Percentiles rank a stretch among this genome's conserved stretches.
phyloP scores from a whole-genome alignment of 2,113 vertebrate species.

The Tinamus guttatus region DNA sequence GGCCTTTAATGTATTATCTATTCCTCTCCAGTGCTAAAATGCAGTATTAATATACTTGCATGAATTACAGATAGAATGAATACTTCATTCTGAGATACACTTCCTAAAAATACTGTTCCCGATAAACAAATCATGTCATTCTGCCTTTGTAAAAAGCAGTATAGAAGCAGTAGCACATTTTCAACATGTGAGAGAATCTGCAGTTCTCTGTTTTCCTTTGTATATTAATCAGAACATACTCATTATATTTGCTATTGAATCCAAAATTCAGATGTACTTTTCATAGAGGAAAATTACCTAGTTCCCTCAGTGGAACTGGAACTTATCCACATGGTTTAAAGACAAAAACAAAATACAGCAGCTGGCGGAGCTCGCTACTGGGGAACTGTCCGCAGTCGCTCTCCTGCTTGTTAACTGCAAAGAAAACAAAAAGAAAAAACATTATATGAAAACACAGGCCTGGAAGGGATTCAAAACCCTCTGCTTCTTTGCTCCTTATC shows the following conservation, averaged over 20 bases:
- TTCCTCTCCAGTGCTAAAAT: background rate
- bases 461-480: background rate
- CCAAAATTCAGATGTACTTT: background rate
- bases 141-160: background rate
- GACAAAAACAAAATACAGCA: background rate
- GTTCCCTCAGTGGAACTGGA: background rate
- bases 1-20: background rate
- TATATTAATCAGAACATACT: background rate
- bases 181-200: background rate
- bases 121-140: background rate
- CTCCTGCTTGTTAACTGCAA: background rate
- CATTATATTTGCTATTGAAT: background rate
- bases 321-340: background rate
- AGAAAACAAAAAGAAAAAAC: background rate
- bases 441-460: background rate
- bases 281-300: background rate
- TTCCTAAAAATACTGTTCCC: background rate
- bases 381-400: background rate
- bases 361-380: background rate
- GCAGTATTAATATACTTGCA: background rate
- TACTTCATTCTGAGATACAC: background rate
- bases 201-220: background rate
- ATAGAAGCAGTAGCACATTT: background rate
- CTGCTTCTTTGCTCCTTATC: background rate
- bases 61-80: background rate